Base-by-base conservation (phyloP, 2,888 invertebrate genomes). In the Drosophila neutralis region DNA sequence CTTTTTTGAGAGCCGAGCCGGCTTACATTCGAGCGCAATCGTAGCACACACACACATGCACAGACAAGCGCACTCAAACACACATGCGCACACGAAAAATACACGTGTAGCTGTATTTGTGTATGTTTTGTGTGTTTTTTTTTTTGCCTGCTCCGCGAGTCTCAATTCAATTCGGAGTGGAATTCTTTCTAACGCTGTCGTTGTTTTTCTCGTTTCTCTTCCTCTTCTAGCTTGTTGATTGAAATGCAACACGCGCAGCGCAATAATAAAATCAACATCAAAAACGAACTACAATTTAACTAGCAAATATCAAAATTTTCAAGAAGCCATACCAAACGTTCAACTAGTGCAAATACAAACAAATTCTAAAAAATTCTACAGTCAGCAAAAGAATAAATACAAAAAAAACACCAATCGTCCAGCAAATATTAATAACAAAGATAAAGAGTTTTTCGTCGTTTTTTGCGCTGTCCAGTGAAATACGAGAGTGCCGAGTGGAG, bases 161-260 rank as follows among this genome's bases (percentile, higher is more conserved):
- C 60, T 48, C 57, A 21, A 45, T 29, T 48, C 52, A 48, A 53
- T 61, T 54, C 40, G 48, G 24, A 64, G 53, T 69, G 35, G 60
- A 66, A 57, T 76, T 74, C 58, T 59, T 68, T 72, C 59, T 78
- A 80, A 80, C 77, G 59, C 53, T 69, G 57, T 71, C 51, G 66
- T 49, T 64, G 56, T 76, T 62, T 42, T 70, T 45, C 69, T 67
- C 38, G 36, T 53, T 76, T 70, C 35, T 65, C 33, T 70, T 58
- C 54, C 53, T 59, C 53, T 61, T 81, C 51, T 66, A 81, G 82
- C 66, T 54, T 79, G 74, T 83, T 81, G 71, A 70, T 88, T 88
- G 75, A 83, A 83, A 83, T 83, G 83, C 83, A 83, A 85, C 76
- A 73, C 86, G 83, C 86, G 80, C 75, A 73, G 68, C 69, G 64